Evolutionary conservation across 2,888 invertebrate species (phyloP).

Genomic region (Habroteleia sp.): DNA sequence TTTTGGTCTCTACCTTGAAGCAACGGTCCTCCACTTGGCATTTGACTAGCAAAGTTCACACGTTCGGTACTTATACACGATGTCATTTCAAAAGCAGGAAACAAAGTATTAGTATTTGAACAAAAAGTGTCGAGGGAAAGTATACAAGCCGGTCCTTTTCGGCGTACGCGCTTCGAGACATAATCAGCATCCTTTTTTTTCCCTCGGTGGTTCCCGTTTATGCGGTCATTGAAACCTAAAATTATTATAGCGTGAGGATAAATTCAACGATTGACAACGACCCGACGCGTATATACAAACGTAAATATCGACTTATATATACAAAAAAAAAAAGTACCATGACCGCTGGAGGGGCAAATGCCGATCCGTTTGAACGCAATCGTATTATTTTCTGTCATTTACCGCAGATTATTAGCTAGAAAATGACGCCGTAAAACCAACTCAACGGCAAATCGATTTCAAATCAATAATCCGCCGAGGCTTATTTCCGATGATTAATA

Average conservation of each 20-base stretch:
- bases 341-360: conserved; percentile 29
- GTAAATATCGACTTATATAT: background rate
- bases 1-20: conserved; percentile 25
- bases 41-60: conserved; percentile 14
- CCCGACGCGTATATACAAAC: conserved; percentile 65
- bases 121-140: conserved; percentile 52
- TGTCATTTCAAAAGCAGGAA: conserved; percentile 45
- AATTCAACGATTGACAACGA: conserved; percentile 25
- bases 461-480: conserved; percentile 45
- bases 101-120: conserved; percentile 28
- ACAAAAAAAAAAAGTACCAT: conserved; percentile 30
- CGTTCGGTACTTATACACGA: conserved; percentile 16
- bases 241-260: conserved; percentile 64
- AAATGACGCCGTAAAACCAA: conserved; percentile 47
- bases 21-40: conserved; percentile 5
- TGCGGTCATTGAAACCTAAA: conserved; percentile 70
- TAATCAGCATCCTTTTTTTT: conserved; percentile 70
- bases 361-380: conserved; percentile 57
- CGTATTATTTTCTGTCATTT: conserved; percentile 63
- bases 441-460: conserved; percentile 48
- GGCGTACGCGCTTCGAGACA: conserved; percentile 66
- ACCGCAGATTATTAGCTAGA: conserved; percentile 47
- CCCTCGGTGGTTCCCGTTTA: conserved; percentile 48
- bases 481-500: conserved; percentile 48
- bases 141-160: conserved; percentile 37